phyloP scores from a whole-genome alignment of 2,797 vertebrate genomes.

The Loriculus beryllinus region DNA sequence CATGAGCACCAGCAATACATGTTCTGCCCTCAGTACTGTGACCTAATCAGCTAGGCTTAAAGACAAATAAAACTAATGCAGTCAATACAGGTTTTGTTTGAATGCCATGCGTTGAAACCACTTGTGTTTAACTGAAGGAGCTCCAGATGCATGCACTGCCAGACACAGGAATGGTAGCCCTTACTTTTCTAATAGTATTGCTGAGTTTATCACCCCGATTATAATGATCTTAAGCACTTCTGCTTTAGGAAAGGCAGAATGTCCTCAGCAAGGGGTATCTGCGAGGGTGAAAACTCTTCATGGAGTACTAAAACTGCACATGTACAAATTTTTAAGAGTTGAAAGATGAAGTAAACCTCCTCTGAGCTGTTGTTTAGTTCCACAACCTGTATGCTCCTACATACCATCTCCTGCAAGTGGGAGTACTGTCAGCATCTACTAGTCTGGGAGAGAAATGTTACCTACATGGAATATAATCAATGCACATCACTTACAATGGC shows the following conservation, averaged over 20 bases:
- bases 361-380: not conserved
- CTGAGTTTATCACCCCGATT: not conserved
- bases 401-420: not conserved
- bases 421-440: not conserved
- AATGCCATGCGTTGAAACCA: not conserved
- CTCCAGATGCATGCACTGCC: not conserved
- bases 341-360: not conserved
- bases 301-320: not conserved
- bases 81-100: not conserved
- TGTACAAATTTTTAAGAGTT: not conserved
- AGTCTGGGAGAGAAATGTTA: not conserved
- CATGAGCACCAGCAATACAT: not conserved
- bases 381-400: not conserved
- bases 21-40: not conserved
- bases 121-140: not conserved
- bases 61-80: constrained; percentile 8
- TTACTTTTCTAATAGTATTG: not conserved
- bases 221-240: not conserved
- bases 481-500: not conserved
- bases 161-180: not conserved
- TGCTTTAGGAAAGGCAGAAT: not conserved
- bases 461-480: not conserved
- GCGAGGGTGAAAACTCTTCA: not conserved
- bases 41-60: not conserved
- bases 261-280: not conserved